A percentile compares a stretch with the other conserved stretches of the same genome.
Conservation (phyloP, 2,888 invertebrate species). For the Brachyopa scutellaris region DNA sequence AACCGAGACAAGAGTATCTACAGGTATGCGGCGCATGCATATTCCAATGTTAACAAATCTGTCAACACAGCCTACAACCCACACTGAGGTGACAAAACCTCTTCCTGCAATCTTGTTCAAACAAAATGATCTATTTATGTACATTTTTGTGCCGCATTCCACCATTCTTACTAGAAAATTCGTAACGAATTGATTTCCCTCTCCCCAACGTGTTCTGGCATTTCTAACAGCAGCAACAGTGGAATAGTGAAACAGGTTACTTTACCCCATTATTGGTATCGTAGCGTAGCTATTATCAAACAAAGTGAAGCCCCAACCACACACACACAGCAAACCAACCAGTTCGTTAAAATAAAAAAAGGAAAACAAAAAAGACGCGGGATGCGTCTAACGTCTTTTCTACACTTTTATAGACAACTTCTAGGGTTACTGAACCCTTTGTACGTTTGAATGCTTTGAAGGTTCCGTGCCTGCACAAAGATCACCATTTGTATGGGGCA, state of each 20-base stretch:
- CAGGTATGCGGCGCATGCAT: too few species aligned
- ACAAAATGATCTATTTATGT: too few species aligned
- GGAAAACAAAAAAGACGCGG: constrained; percentile 28
- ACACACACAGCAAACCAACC: neutral
- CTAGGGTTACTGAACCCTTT: constrained; percentile 25
- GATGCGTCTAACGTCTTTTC: constrained; percentile 45
- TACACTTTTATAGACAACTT: neutral
- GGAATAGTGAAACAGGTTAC: constrained; percentile 37
- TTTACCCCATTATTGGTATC: constrained; percentile 21
- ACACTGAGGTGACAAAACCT: too few species aligned
- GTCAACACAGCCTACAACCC: too few species aligned
- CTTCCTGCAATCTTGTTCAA: too few species aligned
- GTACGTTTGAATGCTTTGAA: constrained; percentile 20
- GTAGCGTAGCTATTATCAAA: neutral
- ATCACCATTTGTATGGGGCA: neutral
- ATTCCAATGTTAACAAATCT: too few species aligned
- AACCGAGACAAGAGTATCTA: too few species aligned
- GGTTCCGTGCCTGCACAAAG: constrained; percentile 21
- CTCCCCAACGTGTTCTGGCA: too few species aligned
- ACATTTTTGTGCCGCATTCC: too few species aligned
- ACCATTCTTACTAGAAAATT: too few species aligned
- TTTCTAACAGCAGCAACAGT: too few species aligned
- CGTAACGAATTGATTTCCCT: too few species aligned
- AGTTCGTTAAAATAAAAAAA: constrained; percentile 8
- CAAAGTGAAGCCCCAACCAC: constrained; percentile 5